These are phyloP conservation scores for Trachelipus rathkii DNA, from an alignment of 1,140 invertebrate species.

Conservation along the genomic window DNA sequence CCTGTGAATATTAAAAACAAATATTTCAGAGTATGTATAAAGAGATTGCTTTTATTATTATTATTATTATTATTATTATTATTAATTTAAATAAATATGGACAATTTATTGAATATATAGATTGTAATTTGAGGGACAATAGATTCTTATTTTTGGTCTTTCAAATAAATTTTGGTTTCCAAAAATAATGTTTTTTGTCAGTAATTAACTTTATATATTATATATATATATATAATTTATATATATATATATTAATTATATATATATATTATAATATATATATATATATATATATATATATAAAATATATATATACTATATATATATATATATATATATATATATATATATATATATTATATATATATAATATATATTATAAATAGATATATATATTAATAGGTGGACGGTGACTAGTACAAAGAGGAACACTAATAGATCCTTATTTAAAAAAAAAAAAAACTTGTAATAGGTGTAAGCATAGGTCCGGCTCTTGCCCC, in stretches of 20 bases:
- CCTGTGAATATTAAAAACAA: no score
- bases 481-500: not conserved
- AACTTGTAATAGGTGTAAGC: not conserved
- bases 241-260: conserved; percentile 6
- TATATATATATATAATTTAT: not conserved
- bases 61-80: no score
- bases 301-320: conserved; percentile 15
- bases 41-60: no score
- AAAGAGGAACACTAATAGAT: not conserved
- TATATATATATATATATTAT: conserved; percentile 1
- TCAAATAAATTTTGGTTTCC: no score
- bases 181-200: no score
- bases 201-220: not conserved
- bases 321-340: conserved; percentile 15
- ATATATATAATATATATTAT: no score
- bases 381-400: no score
- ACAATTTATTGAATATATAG: no score
- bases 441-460: not conserved
- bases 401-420: not conserved
- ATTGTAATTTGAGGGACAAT: no score
- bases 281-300: not conserved
- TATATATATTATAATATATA: conserved; percentile 10
- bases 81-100: no score
- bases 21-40: no score
- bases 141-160: no score